Evolutionary conservation across 1,140 invertebrate genomes (phyloP).

Genomic region (Drosophila tani): DNA sequence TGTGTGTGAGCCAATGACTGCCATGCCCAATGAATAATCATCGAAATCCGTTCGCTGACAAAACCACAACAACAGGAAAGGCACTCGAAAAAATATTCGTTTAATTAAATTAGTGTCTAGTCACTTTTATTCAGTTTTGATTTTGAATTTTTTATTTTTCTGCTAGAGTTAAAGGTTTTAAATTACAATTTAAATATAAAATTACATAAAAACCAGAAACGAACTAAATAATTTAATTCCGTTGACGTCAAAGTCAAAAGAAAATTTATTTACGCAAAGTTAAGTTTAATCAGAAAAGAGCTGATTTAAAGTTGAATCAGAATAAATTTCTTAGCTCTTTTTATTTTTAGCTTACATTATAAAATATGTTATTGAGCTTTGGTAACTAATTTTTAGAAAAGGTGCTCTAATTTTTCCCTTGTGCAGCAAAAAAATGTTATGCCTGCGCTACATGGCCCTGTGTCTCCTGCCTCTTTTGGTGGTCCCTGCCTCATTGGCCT

Average conservation of each 20-base stretch:
- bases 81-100: neutral
- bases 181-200: too few species aligned
- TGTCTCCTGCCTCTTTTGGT: constrained; percentile 69
- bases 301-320: too few species aligned
- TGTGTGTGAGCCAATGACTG: constrained; percentile 53
- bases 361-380: too few species aligned
- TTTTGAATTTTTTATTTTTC: too few species aligned
- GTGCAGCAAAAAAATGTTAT: constrained; percentile 16
- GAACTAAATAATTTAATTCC: too few species aligned
- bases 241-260: too few species aligned
- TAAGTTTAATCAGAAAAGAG: neutral
- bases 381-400: neutral
- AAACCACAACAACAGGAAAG: constrained; percentile 49
- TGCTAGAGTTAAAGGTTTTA: too few species aligned
- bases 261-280: neutral
- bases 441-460: constrained; percentile 33
- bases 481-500: constrained; percentile 64
- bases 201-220: too few species aligned
- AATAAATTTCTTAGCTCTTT: too few species aligned
- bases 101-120: too few species aligned
- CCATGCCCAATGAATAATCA: constrained; percentile 83
- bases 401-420: neutral
- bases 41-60: constrained; percentile 73
- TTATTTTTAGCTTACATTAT: too few species aligned
- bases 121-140: too few species aligned